These are phyloP conservation scores for Orientallactaga bullata DNA, from an alignment of 2,113 vertebrate species.

Conservation along the genomic window DNA sequence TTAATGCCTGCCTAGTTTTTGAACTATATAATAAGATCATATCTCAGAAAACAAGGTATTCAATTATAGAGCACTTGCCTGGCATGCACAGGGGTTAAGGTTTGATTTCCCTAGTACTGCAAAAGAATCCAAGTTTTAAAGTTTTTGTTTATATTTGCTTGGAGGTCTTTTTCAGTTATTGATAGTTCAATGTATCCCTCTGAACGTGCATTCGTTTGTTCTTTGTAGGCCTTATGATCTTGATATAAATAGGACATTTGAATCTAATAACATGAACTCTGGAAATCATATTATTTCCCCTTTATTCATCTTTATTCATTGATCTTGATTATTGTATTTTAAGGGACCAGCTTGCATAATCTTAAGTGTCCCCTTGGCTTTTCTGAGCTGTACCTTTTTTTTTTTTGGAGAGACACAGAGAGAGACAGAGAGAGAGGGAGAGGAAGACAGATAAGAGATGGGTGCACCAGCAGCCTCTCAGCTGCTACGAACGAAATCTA, in stretches of 20 bases:
- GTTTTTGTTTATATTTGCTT: background rate
- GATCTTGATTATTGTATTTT: background rate
- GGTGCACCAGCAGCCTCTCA: too few species aligned
- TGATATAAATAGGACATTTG: background rate
- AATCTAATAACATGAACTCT: background rate
- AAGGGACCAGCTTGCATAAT: too few species aligned
- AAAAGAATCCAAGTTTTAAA: background rate
- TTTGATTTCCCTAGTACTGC: background rate
- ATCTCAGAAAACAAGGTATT: background rate
- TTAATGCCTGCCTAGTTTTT: background rate
- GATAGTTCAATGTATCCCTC: background rate
- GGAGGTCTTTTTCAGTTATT: background rate
- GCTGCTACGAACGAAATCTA: too few species aligned
- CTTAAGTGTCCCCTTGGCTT: too few species aligned
- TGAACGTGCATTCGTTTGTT: background rate
- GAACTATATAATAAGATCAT: background rate
- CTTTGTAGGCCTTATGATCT: background rate
- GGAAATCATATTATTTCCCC: background rate
- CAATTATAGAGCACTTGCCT: background rate
- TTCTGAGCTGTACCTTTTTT: background rate
- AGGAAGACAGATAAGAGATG: too few species aligned
- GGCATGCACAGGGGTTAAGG: background rate
- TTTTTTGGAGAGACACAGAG: too few species aligned
- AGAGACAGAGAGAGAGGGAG: too few species aligned
- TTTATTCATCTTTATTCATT: background rate